phyloP scores from a whole-genome alignment of 2,113 vertebrate genomes.

The Eptesicus fuscus region DNA sequence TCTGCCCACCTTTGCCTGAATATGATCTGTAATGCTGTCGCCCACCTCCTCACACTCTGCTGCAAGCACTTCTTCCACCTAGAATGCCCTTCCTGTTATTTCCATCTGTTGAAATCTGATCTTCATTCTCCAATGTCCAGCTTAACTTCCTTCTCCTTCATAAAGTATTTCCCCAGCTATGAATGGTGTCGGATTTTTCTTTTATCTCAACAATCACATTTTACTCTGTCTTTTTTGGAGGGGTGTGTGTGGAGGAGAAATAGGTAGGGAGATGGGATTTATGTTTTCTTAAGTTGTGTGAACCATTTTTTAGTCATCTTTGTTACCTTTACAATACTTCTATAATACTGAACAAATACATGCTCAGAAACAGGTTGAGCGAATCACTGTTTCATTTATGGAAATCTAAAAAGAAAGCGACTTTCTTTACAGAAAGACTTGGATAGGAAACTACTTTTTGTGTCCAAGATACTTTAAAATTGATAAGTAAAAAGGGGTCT shows the following conservation, averaged over 20 bases:
- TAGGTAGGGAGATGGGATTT: neutral
- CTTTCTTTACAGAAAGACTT: neutral
- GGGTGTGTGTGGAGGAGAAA: neutral
- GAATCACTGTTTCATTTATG: neutral
- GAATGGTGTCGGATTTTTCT: neutral
- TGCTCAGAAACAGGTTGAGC: neutral
- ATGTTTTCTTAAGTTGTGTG: neutral
- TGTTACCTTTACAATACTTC: neutral
- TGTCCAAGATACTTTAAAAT: neutral
- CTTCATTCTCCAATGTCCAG: neutral
- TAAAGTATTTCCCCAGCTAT: neutral
- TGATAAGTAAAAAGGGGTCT: neutral
- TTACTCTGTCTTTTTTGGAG: neutral
- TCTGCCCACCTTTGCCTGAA: neutral
- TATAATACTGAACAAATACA: neutral
- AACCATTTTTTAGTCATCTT: neutral
- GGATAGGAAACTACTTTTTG: neutral
- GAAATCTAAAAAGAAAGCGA: neutral
- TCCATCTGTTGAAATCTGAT: neutral
- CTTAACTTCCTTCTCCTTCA: neutral
- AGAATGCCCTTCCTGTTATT: neutral
- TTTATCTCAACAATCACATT: neutral
- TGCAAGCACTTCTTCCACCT: neutral
- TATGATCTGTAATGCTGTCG: neutral
- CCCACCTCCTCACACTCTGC: neutral